These are phyloP conservation scores for Hirtodrosophila cameraria DNA, from an alignment of 2,888 invertebrate species.

Conservation along the genomic window DNA sequence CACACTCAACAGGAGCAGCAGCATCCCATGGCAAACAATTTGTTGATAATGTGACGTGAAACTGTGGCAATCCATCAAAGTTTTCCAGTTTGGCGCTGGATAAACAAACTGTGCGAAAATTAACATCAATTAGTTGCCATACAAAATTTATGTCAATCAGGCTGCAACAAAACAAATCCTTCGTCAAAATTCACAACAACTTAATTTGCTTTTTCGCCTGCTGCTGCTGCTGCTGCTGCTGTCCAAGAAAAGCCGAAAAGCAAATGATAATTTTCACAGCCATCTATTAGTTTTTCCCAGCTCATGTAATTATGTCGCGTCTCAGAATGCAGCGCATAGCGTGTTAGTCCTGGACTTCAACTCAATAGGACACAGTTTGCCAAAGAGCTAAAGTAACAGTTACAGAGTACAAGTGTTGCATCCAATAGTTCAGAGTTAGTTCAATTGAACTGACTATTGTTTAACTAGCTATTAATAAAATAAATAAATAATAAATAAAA, in stretches of 20 bases:
- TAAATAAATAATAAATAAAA: no score
- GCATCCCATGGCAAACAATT: slow-evolving; percentile 4
- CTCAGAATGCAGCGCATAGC: slow-evolving; percentile 27
- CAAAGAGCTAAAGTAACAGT: slow-evolving; percentile 57
- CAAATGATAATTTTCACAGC: slow-evolving; percentile 53
- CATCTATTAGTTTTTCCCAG: slow-evolving; percentile 59
- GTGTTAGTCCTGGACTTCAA: slow-evolving; percentile 26
- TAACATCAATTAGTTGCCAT: slow-evolving; percentile 74
- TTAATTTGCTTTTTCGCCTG: slow-evolving; percentile 52
- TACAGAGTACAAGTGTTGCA: background rate
- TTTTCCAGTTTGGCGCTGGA: slow-evolving; percentile 27
- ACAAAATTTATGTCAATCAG: slow-evolving; percentile 71
- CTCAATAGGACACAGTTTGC: slow-evolving; percentile 41
- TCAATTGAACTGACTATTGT: no score
- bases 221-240: no score
- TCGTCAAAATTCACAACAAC: slow-evolving; percentile 42
- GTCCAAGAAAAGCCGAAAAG: slow-evolving; percentile 37
- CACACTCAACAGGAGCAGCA: background rate
- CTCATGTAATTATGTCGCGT: slow-evolving; percentile 60
- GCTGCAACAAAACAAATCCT: slow-evolving; percentile 43
- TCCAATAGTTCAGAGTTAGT: no score
- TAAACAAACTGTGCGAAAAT: slow-evolving; percentile 47
- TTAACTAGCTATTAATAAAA: no score
- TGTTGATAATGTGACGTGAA: slow-evolving; percentile 1
- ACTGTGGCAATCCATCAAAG: slow-evolving; percentile 56